A percentile compares a stretch with the other conserved stretches of the same genome.
phyloP scores from a whole-genome alignment of 2,113 vertebrate genomes.

The Pelecanus crispus region DNA sequence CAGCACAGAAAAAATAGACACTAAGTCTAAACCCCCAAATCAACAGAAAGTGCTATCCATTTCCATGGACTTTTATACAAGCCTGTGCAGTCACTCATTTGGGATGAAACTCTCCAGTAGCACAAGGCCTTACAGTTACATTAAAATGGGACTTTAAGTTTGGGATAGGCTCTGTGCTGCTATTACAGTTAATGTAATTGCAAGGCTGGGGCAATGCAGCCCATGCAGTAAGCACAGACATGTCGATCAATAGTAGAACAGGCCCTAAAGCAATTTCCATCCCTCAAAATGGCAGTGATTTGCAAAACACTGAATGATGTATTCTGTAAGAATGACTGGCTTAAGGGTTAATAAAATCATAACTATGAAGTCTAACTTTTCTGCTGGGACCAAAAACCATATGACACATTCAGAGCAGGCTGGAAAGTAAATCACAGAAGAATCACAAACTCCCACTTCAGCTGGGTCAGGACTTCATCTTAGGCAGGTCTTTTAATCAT shows the following conservation, averaged over 20 bases:
- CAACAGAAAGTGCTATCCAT: not conserved
- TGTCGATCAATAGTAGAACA: not conserved
- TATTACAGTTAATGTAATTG: not conserved
- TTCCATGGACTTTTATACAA: not conserved
- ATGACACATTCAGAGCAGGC: not conserved
- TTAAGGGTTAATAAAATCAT: not conserved
- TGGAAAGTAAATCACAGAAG: constrained; percentile 24
- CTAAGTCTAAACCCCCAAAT: not conserved
- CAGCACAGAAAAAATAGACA: not conserved
- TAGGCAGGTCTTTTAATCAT: not conserved
- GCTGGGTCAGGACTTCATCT: constrained; percentile 16
- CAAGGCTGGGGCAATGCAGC: not conserved
- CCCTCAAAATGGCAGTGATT: constrained; percentile 31
- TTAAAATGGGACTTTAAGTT: not conserved
- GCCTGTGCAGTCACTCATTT: not conserved
- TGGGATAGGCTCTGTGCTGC: not conserved
- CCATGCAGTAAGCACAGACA: not conserved
- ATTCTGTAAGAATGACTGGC: not conserved
- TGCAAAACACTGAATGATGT: constrained; percentile 1
- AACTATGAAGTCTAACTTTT: constrained; percentile 15
- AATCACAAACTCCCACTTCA: not conserved
- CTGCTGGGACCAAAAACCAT: not conserved
- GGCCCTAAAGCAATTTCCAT: not conserved
- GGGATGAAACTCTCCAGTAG: not conserved
- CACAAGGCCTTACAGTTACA: not conserved